These are phyloP conservation scores for Odontocerum albicorne DNA, from an alignment of 2,888 invertebrate genomes.

Conservation along the genomic window DNA sequence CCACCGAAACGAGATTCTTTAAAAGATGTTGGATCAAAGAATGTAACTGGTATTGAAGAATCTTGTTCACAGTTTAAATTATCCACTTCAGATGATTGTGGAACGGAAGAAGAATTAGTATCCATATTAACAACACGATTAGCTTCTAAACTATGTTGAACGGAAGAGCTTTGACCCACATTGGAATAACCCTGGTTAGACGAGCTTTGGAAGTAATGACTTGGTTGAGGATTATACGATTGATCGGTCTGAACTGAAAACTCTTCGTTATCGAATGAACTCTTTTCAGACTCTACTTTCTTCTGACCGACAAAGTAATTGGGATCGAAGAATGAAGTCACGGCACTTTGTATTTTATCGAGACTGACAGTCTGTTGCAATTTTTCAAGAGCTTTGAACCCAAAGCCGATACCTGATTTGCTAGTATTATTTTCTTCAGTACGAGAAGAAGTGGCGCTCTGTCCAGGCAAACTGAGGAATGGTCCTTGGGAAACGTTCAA, in stretches of 20 bases:
- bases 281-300: constrained; percentile 1
- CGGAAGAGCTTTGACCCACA: too few species aligned
- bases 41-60: neutral
- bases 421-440: neutral
- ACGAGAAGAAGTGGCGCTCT: too few species aligned
- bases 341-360: constrained; percentile 52
- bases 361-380: constrained; percentile 46
- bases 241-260: constrained; percentile 13
- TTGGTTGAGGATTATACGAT: neutral
- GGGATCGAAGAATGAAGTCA: constrained; percentile 56
- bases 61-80: neutral
- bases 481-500: neutral
- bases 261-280: neutral
- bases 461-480: too few species aligned
- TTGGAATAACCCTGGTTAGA: too few species aligned
- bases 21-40: neutral
- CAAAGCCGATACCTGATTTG: neutral
- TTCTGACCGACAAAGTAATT: constrained; percentile 21
- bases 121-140: too few species aligned
- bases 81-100: too few species aligned
- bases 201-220: neutral
- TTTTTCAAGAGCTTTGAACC: constrained; percentile 15
- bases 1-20: too few species aligned
- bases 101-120: too few species aligned
- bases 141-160: too few species aligned